These are phyloP conservation scores for Setophaga kirtlandii DNA, from an alignment of 2,113 vertebrate species.

Conservation along the genomic window DNA sequence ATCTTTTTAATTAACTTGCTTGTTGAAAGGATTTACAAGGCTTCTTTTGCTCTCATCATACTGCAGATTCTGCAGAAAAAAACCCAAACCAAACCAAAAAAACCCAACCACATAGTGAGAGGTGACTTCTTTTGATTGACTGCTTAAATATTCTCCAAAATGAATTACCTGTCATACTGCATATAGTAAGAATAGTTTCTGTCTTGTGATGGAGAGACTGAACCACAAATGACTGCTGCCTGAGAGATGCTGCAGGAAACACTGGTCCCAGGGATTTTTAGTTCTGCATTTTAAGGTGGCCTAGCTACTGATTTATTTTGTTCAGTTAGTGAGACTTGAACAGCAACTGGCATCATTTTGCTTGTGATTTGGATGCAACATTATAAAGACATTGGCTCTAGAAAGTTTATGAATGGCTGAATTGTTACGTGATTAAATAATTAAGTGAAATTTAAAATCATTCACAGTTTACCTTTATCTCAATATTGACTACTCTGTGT, in stretches of 20 bases:
- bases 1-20: conserved; percentile 1
- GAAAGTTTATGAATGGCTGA: not conserved
- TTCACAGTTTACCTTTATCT: not conserved
- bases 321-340: not conserved
- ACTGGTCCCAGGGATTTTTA: not conserved
- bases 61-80: not conserved
- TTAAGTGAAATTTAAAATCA: not conserved
- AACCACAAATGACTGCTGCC: not conserved
- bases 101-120: not conserved
- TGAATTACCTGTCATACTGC: not conserved
- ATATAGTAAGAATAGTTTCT: not conserved
- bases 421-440: not conserved
- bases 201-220: not conserved
- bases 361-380: not conserved
- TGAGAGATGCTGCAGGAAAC: not conserved
- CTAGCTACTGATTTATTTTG: not conserved
- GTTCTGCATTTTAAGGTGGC: not conserved
- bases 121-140: not conserved
- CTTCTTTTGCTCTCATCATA: not conserved
- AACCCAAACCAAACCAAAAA: not conserved
- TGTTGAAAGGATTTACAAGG: conserved; percentile 48
- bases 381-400: not conserved
- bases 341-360: not conserved
- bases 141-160: not conserved
- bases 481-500: not conserved